A percentile compares a stretch with the other conserved stretches of the same genome.
Evolutionary conservation across 2,113 vertebrate species (phyloP).

Genomic region (Panthera uncia): DNA sequence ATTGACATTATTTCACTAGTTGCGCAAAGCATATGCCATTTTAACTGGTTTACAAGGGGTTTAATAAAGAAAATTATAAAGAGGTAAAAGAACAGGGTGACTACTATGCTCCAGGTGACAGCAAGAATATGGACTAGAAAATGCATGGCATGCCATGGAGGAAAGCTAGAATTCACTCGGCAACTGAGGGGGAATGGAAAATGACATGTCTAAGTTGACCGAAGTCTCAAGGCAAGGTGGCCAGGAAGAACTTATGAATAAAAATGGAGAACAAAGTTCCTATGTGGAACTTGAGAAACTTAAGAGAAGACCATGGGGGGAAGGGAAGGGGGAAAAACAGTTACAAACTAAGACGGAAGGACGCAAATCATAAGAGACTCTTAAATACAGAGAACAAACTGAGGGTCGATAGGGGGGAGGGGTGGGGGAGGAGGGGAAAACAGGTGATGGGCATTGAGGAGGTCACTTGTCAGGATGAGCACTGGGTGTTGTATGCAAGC

Average conservation of each 20-base stretch:
- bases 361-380: too few species aligned
- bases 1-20: neutral
- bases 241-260: neutral
- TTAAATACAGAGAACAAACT: too few species aligned
- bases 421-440: too few species aligned
- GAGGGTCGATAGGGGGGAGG: too few species aligned
- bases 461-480: too few species aligned
- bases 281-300: too few species aligned
- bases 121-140: neutral
- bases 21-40: neutral
- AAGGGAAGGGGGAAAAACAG: too few species aligned
- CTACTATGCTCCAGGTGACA: neutral
- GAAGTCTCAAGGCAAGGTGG: neutral
- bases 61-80: neutral
- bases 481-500: too few species aligned
- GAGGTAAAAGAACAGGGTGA: neutral
- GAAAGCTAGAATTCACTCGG: neutral
- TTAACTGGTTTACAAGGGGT: neutral
- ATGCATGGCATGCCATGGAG: rapidly evolving
- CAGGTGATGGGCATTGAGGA: too few species aligned
- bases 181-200: neutral
- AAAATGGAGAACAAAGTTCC: neutral
- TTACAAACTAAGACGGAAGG: too few species aligned
- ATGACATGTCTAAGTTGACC: neutral
- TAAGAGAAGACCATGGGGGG: too few species aligned